These are phyloP conservation scores for Calameuta filiformis DNA, from an alignment of 2,888 invertebrate genomes.

Conservation along the genomic window DNA sequence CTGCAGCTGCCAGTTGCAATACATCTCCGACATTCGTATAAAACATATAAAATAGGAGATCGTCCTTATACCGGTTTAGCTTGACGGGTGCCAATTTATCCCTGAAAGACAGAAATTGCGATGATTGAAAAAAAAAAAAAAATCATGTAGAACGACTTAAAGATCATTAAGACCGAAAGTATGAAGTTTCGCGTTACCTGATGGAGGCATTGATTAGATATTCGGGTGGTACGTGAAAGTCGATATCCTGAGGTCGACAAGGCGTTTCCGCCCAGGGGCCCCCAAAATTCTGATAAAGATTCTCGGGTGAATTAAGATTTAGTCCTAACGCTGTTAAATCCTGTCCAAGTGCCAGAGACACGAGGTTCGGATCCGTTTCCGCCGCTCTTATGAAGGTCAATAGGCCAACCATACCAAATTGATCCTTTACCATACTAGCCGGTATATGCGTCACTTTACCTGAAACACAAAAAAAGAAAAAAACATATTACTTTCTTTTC, in stretches of 20 bases:
- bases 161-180: background rate
- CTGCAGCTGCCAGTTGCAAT: conserved; percentile 96
- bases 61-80: conserved; percentile 97
- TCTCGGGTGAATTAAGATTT: conserved; percentile 98
- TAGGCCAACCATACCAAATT: conserved; percentile 99
- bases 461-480: conserved; percentile 61
- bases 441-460: conserved; percentile 99
- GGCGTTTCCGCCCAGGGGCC: conserved; percentile 99
- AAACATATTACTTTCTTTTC: background rate
- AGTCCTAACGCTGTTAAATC: conserved; percentile 98
- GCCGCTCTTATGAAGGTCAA: conserved; percentile 98
- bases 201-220: conserved; percentile 98
- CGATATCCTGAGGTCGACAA: conserved; percentile 98
- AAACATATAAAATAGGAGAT: conserved; percentile 98
- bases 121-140: conserved; percentile 16
- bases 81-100: conserved; percentile 96
- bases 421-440: conserved; percentile 98
- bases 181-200: conserved; percentile 66
- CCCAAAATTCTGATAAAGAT: conserved; percentile 97
- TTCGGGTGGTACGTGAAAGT: conserved; percentile 98
- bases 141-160: conserved; percentile 4
- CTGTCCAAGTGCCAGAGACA: conserved; percentile 96
- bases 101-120: conserved; percentile 66
- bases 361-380: conserved; percentile 96
- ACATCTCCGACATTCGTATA: conserved; percentile 99